phyloP scores from a whole-genome alignment of 2,113 vertebrate species.

The Tursiops truncatus region DNA sequence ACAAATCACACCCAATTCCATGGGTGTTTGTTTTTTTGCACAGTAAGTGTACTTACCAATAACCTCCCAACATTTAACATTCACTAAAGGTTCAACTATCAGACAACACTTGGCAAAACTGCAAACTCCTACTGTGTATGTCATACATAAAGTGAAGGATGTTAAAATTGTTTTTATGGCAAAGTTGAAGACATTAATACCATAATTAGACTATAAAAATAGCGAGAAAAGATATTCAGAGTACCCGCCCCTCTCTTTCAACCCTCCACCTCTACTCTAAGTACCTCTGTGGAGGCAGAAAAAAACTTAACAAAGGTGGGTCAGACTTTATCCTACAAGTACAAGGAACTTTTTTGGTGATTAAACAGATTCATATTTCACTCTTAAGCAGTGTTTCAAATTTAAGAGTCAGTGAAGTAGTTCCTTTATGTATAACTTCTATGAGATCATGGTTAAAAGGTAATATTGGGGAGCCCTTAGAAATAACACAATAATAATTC shows the following conservation, averaged over 20 bases:
- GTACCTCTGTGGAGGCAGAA: neutral
- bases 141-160: neutral
- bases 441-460: slow-evolving; percentile 42
- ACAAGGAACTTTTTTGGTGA: neutral
- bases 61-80: neutral
- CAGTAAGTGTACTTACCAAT: neutral
- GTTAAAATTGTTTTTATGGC: neutral
- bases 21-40: neutral
- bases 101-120: neutral
- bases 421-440: slow-evolving; percentile 18
- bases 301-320: neutral
- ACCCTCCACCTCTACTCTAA: neutral
- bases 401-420: slow-evolving; percentile 8
- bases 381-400: slow-evolving; percentile 17
- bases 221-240: neutral
- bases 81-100: neutral
- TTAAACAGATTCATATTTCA: slow-evolving; percentile 22
- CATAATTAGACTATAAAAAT: slow-evolving; percentile 43
- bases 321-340: neutral
- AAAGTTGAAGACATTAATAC: neutral
- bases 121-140: neutral
- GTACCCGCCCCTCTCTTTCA: neutral
- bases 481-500: slow-evolving; percentile 38
- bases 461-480: slow-evolving; percentile 18
- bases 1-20: slow-evolving; percentile 8